Evolutionary conservation across 2,888 invertebrate species (phyloP).

Genomic region (Parelbella ahira): DNA sequence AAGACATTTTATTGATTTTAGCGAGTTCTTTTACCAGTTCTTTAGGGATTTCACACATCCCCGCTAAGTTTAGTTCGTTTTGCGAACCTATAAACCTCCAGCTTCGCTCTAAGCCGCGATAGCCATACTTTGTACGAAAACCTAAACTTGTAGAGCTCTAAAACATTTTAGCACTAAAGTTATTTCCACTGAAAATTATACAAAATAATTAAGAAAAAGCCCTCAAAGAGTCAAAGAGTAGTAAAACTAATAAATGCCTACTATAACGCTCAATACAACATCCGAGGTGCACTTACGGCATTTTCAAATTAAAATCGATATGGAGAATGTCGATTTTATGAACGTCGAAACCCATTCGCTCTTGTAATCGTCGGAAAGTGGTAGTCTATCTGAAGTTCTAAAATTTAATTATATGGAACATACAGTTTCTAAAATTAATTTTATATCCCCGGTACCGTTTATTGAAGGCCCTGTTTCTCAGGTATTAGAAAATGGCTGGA

Average conservation of each 20-base stretch:
- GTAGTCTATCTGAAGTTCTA: background rate
- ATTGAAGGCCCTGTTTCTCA: too few species aligned
- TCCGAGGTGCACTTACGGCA: background rate
- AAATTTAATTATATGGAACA: constrained; percentile 9
- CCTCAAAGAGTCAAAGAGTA: background rate
- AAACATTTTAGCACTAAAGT: constrained; percentile 9
- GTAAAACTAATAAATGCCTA: constrained; percentile 1
- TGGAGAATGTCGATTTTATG: constrained; percentile 2
- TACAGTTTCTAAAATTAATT: too few species aligned
- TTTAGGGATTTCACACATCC: constrained; percentile 32
- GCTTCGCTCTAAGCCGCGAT: too few species aligned
- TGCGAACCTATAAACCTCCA: constrained; percentile 16
- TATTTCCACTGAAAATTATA: constrained; percentile 2
- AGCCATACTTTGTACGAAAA: too few species aligned
- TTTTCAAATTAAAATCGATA: constrained; percentile 7
- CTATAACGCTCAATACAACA: background rate
- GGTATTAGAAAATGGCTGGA: too few species aligned
- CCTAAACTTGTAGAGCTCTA: constrained; percentile 13
- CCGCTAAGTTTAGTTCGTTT: constrained; percentile 24
- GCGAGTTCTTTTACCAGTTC: constrained; percentile 33
- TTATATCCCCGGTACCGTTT: too few species aligned
- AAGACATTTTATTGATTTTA: constrained; percentile 49
- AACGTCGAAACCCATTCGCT: background rate
- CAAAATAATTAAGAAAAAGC: constrained; percentile 2
- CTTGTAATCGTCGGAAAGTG: background rate